A percentile compares a stretch with the other conserved stretches of the same genome.
Evolutionary conservation across 2,113 vertebrate genomes (phyloP).

Genomic region (Triplophysa siluroides): DNA sequence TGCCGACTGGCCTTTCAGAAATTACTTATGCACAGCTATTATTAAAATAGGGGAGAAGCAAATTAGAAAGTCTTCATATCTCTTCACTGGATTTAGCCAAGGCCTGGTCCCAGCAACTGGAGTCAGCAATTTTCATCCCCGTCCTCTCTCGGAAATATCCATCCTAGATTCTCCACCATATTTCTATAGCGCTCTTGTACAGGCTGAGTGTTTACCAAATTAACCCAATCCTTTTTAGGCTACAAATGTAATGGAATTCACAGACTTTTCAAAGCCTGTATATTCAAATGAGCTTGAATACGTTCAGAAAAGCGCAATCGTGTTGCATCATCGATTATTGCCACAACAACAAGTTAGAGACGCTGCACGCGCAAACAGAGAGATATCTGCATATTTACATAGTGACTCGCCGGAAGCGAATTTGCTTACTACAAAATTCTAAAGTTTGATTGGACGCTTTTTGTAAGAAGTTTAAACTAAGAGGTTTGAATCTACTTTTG

Average conservation of each 20-base stretch:
- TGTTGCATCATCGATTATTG: conserved; percentile 43
- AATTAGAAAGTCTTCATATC: conserved; percentile 99
- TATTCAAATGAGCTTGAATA: conserved; percentile 89
- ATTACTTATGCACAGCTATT: conserved; percentile 99
- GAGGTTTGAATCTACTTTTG: background rate
- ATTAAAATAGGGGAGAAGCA: conserved; percentile 99
- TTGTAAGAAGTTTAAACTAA: background rate
- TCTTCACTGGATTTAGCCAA: conserved; percentile 97
- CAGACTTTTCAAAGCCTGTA: conserved; percentile 82
- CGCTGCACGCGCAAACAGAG: background rate
- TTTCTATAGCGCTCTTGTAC: conserved; percentile 87
- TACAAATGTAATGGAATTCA: conserved; percentile 98
- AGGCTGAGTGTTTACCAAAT: conserved; percentile 98
- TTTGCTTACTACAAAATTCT: conserved; percentile 1
- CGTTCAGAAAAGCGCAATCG: conserved; percentile 57
- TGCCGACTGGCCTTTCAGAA: conserved; percentile 99
- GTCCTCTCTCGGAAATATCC: conserved; percentile 72
- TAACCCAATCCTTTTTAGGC: conserved; percentile 95
- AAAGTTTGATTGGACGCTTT: conserved; percentile 15
- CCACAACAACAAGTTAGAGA: conserved; percentile 26
- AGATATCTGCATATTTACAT: conserved; percentile 1
- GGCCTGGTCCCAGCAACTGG: conserved; percentile 88
- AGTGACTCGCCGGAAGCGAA: background rate
- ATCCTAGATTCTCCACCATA: conserved; percentile 82
- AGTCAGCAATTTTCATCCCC: conserved; percentile 90